Base-by-base conservation (phyloP, 2,797 vertebrate species). In the Halcyon badia region DNA sequence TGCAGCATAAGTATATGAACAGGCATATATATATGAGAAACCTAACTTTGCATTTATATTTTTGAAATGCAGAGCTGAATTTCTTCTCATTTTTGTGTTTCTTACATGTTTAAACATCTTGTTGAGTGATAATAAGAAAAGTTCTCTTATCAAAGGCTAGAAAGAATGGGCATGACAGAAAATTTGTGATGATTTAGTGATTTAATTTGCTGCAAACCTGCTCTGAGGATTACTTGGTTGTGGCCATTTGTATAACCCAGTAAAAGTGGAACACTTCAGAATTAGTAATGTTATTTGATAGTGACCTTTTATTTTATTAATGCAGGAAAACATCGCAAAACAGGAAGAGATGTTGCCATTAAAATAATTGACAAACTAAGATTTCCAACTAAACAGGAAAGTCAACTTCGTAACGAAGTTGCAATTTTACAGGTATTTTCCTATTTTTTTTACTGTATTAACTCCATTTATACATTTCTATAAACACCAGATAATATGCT, bases 301-400 rank as follows among this genome's bases (percentile, higher is more conserved):
- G 73, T 87, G 30, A 4, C 2, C 13, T 91, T 86, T 69, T 94
- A 10, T 87, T 94, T 80, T 94, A 71, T 96, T 96, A 94, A 90
- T 97, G 69, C 97, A 99, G 99, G 99, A 64, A 99, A 99, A 96
- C 99, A 99, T 98, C 98, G 99, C 82, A 99, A 99, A 98, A 99
- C 99, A 4, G 99, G 99, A 94, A 98, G 99, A 97, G 99, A 99
- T 86, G 99, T 99, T 83, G 99, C 99, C 92, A 99, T 99, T 96
- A 99, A 99, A 98, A 99, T 99, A 97, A 99, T 99, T 73, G 99
- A 99, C 97, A 99, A 99, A 97, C 98, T 99, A 89, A 98, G 99
- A 54, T 99, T 99, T 96, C 99, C 99, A 54, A 99, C 99, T 31
- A 99, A 99, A 96, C 99, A 99, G 95, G 99, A 99, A 97, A 99